Evolutionary conservation across 2,888 invertebrate genomes (phyloP), one percentile per base, ranked within the genome.

Genomic region (Hydrotaea diabolus): DNA sequence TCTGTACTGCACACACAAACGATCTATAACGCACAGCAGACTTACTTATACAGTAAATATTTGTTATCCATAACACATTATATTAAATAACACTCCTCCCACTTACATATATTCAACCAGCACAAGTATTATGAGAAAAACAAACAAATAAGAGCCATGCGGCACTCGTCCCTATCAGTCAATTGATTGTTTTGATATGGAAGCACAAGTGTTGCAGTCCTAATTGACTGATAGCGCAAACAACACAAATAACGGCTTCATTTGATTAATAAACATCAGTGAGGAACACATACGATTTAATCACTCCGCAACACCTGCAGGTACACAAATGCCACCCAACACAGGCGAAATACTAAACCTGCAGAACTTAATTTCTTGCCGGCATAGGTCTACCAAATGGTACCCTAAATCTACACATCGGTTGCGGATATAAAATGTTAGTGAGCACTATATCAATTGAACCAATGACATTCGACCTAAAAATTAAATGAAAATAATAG

Each of bases 111-210:
- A n/a, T n/a, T n/a, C n/a, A n/a, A n/a, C n/a, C n/a, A n/a, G n/a
- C n/a, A n/a, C n/a, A n/a, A n/a, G n/a, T 31, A 31, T 31, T 31
- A 7, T 31, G 31, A 15, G 5, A 43, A 43, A 3, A 43, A 43
- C 43, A 15, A 9, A 15, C 43, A 43, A 43, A 9, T 43, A n/a
- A n/a, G n/a, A 31, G 31, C 7, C 31, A 31, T 43, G 15, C 43
- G 9, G 9, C 43, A 43, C 9, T 1, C 9, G 9, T 43, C 43
- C 43, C 43, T 43, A 43, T 43, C 31, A 15, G 9, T 43, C 43
- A n/a, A 49, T 49, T 49, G 49, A 49, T 49, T 49, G 49, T 49
- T n/a, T 49, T 7, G 49, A 49, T 49, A 49, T n/a, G 49, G n/a
- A 49, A 49, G n/a, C 3, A n/a, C n/a, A n/a, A 49, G n/a, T 49